A percentile compares a stretch with the other conserved stretches of the same genome.
These are phyloP conservation scores for Pampusana beccarii DNA, from an alignment of 2,113 vertebrate species.

Conservation along the genomic window DNA sequence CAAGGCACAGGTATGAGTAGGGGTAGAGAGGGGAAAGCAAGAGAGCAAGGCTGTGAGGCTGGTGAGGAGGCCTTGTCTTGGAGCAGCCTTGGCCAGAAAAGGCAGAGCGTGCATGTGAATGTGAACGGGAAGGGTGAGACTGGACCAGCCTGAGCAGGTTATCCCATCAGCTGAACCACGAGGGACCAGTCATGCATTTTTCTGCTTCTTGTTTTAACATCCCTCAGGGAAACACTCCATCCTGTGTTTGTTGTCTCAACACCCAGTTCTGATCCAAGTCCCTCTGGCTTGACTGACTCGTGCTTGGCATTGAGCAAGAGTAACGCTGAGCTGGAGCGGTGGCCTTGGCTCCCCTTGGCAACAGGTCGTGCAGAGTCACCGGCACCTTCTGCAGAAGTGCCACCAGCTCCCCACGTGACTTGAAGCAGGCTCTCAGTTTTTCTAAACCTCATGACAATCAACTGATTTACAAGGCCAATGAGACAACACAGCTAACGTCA, in stretches of 20 bases:
- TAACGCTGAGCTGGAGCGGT: background rate
- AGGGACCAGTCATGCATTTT: slow-evolving; percentile 6
- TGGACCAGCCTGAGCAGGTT: background rate
- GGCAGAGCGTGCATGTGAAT: background rate
- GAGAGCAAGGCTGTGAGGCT: background rate
- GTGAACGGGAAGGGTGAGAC: background rate
- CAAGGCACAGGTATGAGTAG: background rate
- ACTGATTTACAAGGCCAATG: background rate
- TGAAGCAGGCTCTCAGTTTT: background rate
- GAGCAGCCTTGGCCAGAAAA: background rate
- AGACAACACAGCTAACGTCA: background rate
- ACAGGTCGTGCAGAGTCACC: background rate
- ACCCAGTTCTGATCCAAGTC: background rate
- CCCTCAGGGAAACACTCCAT: background rate
- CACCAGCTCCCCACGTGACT: background rate
- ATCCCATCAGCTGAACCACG: background rate
- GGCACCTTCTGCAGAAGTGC: background rate
- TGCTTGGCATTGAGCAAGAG: background rate
- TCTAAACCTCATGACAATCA: slow-evolving; percentile 15
- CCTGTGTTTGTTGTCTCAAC: background rate
- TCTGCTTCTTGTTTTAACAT: background rate
- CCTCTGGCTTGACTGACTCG: background rate
- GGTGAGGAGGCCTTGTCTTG: background rate
- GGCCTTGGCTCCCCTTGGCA: background rate
- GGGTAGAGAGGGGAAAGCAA: background rate